These are phyloP conservation scores for Chascanopsetta lugubris DNA, from an alignment of 2,113 vertebrate species.

Conservation along the genomic window DNA sequence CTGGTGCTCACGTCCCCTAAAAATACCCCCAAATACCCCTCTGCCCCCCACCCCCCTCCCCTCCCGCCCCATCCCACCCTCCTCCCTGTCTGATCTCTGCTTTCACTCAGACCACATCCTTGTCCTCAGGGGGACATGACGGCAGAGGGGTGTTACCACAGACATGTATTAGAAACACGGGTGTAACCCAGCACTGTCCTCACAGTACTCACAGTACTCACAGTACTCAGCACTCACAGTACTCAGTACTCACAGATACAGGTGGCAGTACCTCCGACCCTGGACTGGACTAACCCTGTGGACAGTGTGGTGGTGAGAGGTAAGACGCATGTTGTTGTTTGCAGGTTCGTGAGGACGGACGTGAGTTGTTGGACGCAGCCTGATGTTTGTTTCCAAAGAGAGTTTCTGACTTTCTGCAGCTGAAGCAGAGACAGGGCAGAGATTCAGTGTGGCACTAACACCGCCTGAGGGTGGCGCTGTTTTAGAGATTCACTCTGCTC, in stretches of 20 bases:
- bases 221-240: too few species aligned
- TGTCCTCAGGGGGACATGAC: conserved; percentile 52
- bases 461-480: too few species aligned
- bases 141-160: conserved; percentile 63
- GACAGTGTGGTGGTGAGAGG: background rate
- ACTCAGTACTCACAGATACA: too few species aligned
- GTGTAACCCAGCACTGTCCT: conserved; percentile 44
- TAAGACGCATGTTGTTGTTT: background rate
- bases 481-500: too few species aligned
- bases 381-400: too few species aligned
- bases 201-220: too few species aligned
- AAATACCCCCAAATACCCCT: conserved; percentile 65
- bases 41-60: background rate
- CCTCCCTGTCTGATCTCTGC: conserved; percentile 9
- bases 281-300: too few species aligned
- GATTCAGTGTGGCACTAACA: too few species aligned
- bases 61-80: conserved; percentile 7
- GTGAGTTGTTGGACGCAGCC: too few species aligned
- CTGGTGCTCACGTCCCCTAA: conserved; percentile 45
- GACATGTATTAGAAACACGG: conserved; percentile 39
- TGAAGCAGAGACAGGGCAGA: background rate
- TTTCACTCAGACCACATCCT: conserved; percentile 49
- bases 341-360: background rate
- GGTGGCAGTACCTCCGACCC: too few species aligned
- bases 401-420: too few species aligned